A percentile compares a stretch with the other conserved stretches of the same genome.
Evolutionary conservation across 2,888 invertebrate genomes (phyloP).

Genomic region (Archips crataeganus): DNA sequence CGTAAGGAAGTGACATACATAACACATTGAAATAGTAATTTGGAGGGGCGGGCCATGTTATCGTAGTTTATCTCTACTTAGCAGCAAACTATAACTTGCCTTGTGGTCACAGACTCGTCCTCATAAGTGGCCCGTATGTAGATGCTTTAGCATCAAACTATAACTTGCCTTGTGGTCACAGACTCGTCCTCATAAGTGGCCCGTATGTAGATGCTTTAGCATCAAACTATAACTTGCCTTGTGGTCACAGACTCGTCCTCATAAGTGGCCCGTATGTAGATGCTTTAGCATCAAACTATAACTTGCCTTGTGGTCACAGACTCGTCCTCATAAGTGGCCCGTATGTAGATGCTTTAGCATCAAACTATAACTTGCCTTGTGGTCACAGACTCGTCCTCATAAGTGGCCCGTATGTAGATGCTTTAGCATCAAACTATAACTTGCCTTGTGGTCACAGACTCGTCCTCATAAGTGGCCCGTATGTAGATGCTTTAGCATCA

Average conservation of each 20-base stretch:
- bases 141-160: too few species aligned
- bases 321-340: conserved; percentile 94
- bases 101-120: conserved; percentile 89
- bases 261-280: conserved; percentile 96
- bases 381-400: conserved; percentile 91
- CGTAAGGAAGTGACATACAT: too few species aligned
- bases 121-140: conserved; percentile 96
- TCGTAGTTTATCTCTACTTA: too few species aligned
- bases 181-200: conserved; percentile 94
- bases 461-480: conserved; percentile 94
- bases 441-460: conserved; percentile 89
- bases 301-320: conserved; percentile 88
- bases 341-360: conserved; percentile 94
- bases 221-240: conserved; percentile 80
- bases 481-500: conserved; percentile 95
- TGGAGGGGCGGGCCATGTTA: too few species aligned
- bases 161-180: conserved; percentile 87
- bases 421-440: too few species aligned
- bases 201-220: conserved; percentile 94
- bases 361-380: conserved; percentile 85
- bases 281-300: too few species aligned
- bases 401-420: conserved; percentile 95
- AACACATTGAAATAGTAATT: too few species aligned
- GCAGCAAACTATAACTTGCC: conserved; percentile 69
- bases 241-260: conserved; percentile 91